Evolutionary conservation across 1,140 invertebrate genomes (phyloP).

Genomic region (Solen grandis): DNA sequence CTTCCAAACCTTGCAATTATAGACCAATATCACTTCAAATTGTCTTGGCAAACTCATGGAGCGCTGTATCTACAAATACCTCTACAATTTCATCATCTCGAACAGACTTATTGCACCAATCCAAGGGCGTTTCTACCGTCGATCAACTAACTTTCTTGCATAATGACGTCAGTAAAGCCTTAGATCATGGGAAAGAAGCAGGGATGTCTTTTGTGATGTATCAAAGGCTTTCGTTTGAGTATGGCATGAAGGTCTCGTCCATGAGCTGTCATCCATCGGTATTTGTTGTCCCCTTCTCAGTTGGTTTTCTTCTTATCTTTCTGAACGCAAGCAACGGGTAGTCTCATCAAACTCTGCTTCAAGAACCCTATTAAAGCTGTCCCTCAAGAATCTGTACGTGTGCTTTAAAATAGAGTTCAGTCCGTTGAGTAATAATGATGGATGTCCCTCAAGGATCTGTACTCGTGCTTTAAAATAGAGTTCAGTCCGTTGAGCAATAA

Average conservation of each 20-base stretch:
- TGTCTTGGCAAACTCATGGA: conserved; percentile 36
- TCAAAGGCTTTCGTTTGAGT: not conserved
- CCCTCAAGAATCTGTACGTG: no score
- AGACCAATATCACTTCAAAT: conserved; percentile 18
- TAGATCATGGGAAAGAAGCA: not conserved
- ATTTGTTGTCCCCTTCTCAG: not conserved
- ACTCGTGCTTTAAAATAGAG: no score
- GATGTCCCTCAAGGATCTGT: no score
- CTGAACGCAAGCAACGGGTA: not conserved
- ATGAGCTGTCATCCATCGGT: not conserved
- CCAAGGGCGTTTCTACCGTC: conserved; percentile 19
- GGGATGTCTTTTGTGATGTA: not conserved
- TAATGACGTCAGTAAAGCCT: not conserved
- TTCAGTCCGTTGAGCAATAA: no score
- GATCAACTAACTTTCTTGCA: conserved; percentile 15
- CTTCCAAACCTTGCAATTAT: conserved; percentile 15
- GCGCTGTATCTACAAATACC: conserved; percentile 20
- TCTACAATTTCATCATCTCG: conserved; percentile 16
- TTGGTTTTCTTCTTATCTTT: not conserved
- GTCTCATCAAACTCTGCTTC: not conserved
- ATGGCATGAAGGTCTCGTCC: not conserved
- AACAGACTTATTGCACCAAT: not conserved
- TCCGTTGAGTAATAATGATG: no score
- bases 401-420: no score
- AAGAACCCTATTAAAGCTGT: no score